Percentiles rank a stretch among this genome's conserved stretches.
phyloP scores from a whole-genome alignment of 1,140 invertebrate genomes.

The Eulimnadia texana region DNA sequence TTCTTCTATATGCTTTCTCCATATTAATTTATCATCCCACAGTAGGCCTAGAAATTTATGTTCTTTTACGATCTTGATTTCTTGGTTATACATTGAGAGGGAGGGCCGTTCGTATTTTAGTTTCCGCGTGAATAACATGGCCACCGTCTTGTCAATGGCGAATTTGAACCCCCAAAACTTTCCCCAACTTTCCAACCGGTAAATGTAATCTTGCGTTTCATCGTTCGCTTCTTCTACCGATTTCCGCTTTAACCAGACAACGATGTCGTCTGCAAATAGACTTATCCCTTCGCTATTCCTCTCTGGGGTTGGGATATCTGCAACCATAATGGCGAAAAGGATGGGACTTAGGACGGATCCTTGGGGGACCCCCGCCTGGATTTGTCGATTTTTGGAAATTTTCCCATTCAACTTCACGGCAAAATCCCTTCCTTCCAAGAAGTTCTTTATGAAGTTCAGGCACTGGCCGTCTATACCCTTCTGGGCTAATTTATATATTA shows the following conservation, averaged over 20 bases:
- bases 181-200: background rate
- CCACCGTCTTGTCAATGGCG: background rate
- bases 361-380: background rate
- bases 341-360: background rate
- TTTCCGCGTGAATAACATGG: background rate
- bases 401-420: background rate
- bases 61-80: background rate
- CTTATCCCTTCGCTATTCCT: background rate
- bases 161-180: background rate
- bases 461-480: conserved; percentile 1
- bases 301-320: background rate
- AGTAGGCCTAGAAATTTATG: background rate
- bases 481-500: conserved; percentile 23
- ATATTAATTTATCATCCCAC: background rate
- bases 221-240: background rate
- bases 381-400: background rate
- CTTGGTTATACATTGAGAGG: background rate
- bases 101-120: background rate
- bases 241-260: background rate
- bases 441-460: conserved; percentile 2
- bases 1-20: background rate
- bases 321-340: background rate
- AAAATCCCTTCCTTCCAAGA: background rate
- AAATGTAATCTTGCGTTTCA: background rate
- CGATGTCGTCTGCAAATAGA: background rate